These are phyloP conservation scores for Bujurquina vittata DNA, from an alignment of 2,113 vertebrate species.

Conservation along the genomic window DNA sequence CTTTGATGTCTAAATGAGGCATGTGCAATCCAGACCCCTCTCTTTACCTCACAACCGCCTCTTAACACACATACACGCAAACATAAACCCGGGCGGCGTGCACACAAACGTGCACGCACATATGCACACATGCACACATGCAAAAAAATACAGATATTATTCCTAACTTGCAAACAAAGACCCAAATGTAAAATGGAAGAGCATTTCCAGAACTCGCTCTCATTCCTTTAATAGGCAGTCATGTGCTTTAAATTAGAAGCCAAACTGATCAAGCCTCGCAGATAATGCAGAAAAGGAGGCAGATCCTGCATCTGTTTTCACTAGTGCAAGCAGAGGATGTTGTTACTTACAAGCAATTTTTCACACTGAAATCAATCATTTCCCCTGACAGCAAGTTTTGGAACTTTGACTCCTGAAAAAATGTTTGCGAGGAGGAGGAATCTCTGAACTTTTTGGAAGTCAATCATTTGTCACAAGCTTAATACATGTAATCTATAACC, in stretches of 20 bases:
- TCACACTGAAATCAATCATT: conserved; percentile 89
- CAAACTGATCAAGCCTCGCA: conserved; percentile 84
- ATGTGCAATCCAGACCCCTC: conserved; percentile 87
- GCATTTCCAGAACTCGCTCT: conserved; percentile 77
- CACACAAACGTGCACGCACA: conserved; percentile 5
- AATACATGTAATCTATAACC: conserved; percentile 37
- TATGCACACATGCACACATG: not conserved
- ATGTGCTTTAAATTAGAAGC: conserved; percentile 87
- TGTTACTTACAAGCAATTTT: conserved; percentile 89
- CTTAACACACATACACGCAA: conserved; percentile 3
- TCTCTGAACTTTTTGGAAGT: conserved; percentile 46
- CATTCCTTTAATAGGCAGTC: conserved; percentile 74
- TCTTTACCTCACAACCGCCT: conserved; percentile 56
- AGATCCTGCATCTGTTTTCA: conserved; percentile 85
- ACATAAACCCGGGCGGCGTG: conserved; percentile 4
- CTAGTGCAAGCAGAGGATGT: conserved; percentile 85
- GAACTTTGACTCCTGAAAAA: conserved; percentile 73
- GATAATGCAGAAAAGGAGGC: conserved; percentile 80
- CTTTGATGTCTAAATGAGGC: conserved; percentile 92
- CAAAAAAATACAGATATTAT: conserved; percentile 49
- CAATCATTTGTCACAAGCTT: conserved; percentile 57
- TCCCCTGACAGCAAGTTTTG: conserved; percentile 76
- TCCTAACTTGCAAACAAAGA: conserved; percentile 82
- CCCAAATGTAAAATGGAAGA: conserved; percentile 69
- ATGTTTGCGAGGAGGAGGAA: conserved; percentile 42